Percentiles rank a stretch among this genome's conserved stretches.
Conservation (phyloP, 92 coral and sea anemone genomes). For the Palythoa grandis region DNA sequence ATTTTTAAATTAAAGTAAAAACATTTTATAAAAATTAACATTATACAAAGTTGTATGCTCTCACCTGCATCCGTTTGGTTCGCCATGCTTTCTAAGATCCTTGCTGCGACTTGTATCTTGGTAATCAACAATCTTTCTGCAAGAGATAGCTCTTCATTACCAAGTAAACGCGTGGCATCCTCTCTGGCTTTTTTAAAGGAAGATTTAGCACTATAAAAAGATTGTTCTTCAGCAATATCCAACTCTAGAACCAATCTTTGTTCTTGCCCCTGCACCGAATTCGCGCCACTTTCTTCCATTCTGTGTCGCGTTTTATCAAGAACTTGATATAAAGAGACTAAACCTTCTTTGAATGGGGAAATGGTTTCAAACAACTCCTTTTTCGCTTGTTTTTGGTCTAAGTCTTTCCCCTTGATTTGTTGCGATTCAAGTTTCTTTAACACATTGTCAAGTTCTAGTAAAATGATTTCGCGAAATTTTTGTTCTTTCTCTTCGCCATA, state of each 20-base stretch:
- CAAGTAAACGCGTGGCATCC: constrained; percentile 32
- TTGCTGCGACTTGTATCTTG: constrained; percentile 42
- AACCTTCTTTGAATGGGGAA: constrained; percentile 34
- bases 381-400: constrained; percentile 37
- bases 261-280: constrained; percentile 2
- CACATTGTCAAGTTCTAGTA: constrained; percentile 26
- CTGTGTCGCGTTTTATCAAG: constrained; percentile 38
- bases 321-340: constrained; percentile 36
- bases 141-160: constrained; percentile 23
- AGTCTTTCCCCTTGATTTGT: constrained; percentile 19
- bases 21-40: not conserved
- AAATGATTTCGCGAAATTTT: constrained; percentile 41
- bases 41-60: not conserved
- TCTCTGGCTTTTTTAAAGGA: constrained; percentile 35
- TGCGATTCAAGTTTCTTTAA: constrained; percentile 25
- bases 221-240: constrained; percentile 41
- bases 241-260: constrained; percentile 29
- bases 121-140: constrained; percentile 30
- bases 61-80: constrained; percentile 39
- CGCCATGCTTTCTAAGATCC: constrained; percentile 38
- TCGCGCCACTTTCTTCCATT: not conserved
- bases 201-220: constrained; percentile 36
- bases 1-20: not conserved
- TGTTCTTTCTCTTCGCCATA: constrained; percentile 34
- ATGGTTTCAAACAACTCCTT: constrained; percentile 30